These are phyloP conservation scores for Thamnaconus septentrionalis DNA, from an alignment of 2,113 vertebrate genomes.

Conservation along the genomic window DNA sequence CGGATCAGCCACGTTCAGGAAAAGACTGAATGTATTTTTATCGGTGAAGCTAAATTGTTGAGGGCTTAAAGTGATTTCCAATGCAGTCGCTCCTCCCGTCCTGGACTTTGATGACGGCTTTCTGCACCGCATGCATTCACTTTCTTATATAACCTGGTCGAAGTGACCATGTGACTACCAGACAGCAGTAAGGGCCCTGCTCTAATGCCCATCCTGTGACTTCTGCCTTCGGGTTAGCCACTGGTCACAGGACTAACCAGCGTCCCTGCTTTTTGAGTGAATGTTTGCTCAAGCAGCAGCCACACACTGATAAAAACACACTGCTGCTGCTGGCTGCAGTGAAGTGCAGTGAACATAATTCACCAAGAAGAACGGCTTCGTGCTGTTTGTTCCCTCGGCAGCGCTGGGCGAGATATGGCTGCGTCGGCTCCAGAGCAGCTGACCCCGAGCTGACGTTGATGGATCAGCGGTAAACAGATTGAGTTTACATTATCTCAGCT, in stretches of 20 bases:
- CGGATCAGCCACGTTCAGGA: too few relatives aligned
- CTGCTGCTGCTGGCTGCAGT: too few relatives aligned
- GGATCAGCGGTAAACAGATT: slow-evolving; percentile 43
- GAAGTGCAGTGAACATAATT: too few relatives aligned
- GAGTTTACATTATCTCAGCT: slow-evolving; percentile 24
- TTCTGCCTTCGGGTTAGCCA: slow-evolving; percentile 9
- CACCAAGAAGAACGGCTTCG: too few relatives aligned
- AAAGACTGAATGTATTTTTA: too few relatives aligned
- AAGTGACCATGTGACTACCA: slow-evolving; percentile 3
- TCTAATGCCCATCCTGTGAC: slow-evolving; percentile 3
- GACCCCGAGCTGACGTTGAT: slow-evolving; percentile 24
- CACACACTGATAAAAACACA: slow-evolving; percentile 15
- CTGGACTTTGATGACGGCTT: too few relatives aligned
- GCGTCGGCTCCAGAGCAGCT: slow-evolving; percentile 10
- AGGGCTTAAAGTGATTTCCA: too few relatives aligned
- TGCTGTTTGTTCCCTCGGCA: background rate
- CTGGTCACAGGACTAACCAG: slow-evolving; percentile 14
- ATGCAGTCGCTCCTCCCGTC: too few relatives aligned
- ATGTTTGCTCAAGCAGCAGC: background rate
- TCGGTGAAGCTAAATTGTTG: too few relatives aligned
- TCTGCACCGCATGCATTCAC: too few relatives aligned
- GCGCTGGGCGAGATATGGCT: background rate
- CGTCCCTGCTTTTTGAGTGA: background rate
- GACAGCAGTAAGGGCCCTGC: background rate
- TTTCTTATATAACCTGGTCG: too few relatives aligned